Conservation (phyloP, 2,888 invertebrate species). For the Siphonodentalium dalli region DNA sequence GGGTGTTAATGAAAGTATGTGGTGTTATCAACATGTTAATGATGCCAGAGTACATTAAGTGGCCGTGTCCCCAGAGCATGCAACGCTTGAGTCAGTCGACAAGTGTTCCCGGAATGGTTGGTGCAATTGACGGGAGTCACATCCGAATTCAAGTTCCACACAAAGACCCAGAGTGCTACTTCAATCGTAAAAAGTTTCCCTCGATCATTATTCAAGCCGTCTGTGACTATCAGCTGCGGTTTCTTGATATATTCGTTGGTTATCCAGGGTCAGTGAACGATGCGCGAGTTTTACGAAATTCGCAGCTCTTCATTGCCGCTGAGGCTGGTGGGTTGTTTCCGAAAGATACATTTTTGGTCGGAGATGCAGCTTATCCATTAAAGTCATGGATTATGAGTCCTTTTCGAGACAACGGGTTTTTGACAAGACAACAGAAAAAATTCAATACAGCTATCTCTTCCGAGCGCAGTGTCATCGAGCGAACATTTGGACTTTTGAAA, state of each 20-base stretch:
- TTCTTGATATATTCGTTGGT: conserved; percentile 13
- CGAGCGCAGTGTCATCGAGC: conserved; percentile 6
- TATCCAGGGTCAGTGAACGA: conserved; percentile 17
- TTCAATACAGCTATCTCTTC: conserved; percentile 19
- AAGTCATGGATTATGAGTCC: conserved; percentile 16
- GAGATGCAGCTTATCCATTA: conserved; percentile 20
- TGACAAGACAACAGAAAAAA: conserved; percentile 8
- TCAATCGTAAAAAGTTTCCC: conserved; percentile 19
- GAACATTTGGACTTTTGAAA: conserved; percentile 21
- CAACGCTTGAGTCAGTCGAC: too few relatives aligned
- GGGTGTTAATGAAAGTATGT: too few relatives aligned
- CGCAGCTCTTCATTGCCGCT: conserved; percentile 3
- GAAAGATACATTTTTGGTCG: conserved; percentile 6
- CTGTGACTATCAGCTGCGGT: conserved; percentile 10
- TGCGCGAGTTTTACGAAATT: conserved; percentile 17
- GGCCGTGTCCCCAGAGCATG: too few relatives aligned
- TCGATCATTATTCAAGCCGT: conserved; percentile 22
- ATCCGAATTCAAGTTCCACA: conserved; percentile 13
- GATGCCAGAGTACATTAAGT: too few relatives aligned
- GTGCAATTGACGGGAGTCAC: conserved; percentile 14
- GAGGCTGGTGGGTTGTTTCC: neutral
- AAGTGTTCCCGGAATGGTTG: conserved; percentile 18
- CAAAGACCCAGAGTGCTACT: conserved; percentile 7
- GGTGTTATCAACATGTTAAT: too few relatives aligned
- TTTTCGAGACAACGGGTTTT: conserved; percentile 17